A percentile compares a stretch with the other conserved stretches of the same genome.
These are phyloP conservation scores for Mayetiola destructor DNA, from an alignment of 2,888 invertebrate genomes.

Conservation along the genomic window DNA sequence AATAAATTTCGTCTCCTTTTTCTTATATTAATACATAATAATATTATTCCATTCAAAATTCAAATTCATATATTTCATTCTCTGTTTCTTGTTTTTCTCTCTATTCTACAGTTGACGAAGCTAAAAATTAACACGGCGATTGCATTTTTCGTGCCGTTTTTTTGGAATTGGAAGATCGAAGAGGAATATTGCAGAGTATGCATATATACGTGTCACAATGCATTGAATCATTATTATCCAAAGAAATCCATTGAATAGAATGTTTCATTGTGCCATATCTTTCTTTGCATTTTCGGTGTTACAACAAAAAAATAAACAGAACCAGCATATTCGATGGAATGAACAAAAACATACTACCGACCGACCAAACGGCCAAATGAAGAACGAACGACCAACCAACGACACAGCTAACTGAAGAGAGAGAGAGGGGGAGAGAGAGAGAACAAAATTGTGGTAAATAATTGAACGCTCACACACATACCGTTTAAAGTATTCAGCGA, in stretches of 20 bases:
- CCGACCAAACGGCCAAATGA: too few species aligned
- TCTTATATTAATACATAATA: too few species aligned
- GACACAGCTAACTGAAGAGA: too few species aligned
- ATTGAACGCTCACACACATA: conserved; percentile 6
- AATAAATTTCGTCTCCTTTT: conserved; percentile 7
- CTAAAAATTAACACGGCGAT: neutral
- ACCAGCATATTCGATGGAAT: too few species aligned
- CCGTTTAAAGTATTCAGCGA: too few species aligned
- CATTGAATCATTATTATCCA: neutral
- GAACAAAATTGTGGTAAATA: conserved; percentile 2
- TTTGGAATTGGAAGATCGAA: too few species aligned
- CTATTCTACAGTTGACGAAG: conserved; percentile 1
- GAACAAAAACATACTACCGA: too few species aligned
- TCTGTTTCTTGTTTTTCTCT: neutral
- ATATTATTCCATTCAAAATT: neutral
- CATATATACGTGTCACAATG: too few species aligned
- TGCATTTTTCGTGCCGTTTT: neutral
- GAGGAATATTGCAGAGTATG: neutral
- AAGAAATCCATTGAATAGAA: neutral
- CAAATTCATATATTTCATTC: neutral
- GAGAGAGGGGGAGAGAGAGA: too few species aligned
- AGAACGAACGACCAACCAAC: too few species aligned
- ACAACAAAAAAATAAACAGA: neutral
- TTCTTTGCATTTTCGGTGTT: neutral
- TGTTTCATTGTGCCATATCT: conserved; percentile 7